These are phyloP conservation scores for Leptocoma aspasia DNA, from an alignment of 2,113 vertebrate species.

Conservation along the genomic window DNA sequence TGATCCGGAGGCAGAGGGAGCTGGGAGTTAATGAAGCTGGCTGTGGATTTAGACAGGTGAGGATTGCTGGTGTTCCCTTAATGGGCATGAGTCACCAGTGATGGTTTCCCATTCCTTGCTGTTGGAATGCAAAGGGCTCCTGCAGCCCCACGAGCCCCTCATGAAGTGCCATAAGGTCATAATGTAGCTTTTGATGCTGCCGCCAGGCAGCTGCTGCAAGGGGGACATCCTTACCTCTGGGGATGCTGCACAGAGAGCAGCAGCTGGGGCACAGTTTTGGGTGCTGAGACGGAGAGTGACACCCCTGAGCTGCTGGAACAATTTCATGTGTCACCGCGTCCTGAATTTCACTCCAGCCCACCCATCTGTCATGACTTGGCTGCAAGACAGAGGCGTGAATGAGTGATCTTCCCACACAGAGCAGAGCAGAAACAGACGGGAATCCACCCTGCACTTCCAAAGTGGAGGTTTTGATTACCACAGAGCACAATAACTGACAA, in stretches of 20 bases:
- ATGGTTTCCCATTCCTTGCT: neutral
- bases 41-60: neutral
- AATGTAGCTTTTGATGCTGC: neutral
- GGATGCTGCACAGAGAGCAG: neutral
- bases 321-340: neutral
- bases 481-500: neutral
- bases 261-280: neutral
- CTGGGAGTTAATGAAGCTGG: neutral
- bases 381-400: slow-evolving; percentile 14
- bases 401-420: slow-evolving; percentile 30
- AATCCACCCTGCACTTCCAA: neutral
- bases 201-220: neutral
- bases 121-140: neutral
- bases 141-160: neutral
- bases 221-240: neutral
- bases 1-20: neutral
- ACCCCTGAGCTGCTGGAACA: neutral
- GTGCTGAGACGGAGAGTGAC: neutral
- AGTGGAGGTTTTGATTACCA: slow-evolving; percentile 54
- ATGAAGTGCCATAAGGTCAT: rapidly evolving
- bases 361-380: slow-evolving; percentile 36
- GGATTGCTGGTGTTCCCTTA: neutral
- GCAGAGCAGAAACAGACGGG: neutral
- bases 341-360: slow-evolving; percentile 13
- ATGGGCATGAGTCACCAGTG: neutral